A percentile compares a stretch with the other conserved stretches of the same genome.
Evolutionary conservation across 2,113 vertebrate species (phyloP).

Genomic region (Pteruthius melanotis): DNA sequence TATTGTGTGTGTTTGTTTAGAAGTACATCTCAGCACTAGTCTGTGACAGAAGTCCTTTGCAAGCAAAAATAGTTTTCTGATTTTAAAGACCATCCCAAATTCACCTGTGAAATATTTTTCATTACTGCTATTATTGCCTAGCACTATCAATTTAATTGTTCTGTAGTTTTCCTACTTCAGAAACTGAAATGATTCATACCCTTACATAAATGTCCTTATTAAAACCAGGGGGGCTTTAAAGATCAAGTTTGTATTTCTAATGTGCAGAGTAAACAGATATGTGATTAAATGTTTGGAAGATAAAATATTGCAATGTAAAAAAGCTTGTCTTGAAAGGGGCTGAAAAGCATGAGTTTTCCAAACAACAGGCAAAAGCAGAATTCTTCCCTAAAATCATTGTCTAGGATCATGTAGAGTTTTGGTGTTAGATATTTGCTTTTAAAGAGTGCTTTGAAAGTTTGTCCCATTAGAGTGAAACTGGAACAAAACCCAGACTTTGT

Average conservation of each 20-base stretch:
- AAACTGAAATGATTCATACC: neutral
- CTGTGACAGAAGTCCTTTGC: neutral
- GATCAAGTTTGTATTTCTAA: neutral
- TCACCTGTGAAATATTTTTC: neutral
- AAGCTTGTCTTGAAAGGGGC: neutral
- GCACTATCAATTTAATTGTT: neutral
- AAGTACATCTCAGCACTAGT: neutral
- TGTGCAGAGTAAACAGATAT: neutral
- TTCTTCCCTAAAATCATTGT: neutral
- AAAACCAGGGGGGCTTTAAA: neutral
- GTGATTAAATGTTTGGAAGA: neutral
- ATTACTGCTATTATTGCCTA: neutral
- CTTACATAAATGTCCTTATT: neutral
- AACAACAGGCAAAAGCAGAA: neutral
- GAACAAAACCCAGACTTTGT: neutral
- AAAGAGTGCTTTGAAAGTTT: neutral
- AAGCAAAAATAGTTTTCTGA: neutral
- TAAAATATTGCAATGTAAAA: neutral
- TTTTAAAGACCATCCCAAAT: neutral
- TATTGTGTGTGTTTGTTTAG: neutral
- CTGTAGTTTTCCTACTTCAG: neutral
- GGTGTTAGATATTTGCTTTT: neutral
- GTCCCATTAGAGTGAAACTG: neutral
- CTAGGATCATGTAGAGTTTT: neutral
- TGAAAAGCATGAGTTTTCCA: neutral